A percentile compares a stretch with the other conserved stretches of the same genome.
Evolutionary conservation across 2,113 vertebrate genomes (phyloP).

Genomic region (Oncorhynchus nerka): DNA sequence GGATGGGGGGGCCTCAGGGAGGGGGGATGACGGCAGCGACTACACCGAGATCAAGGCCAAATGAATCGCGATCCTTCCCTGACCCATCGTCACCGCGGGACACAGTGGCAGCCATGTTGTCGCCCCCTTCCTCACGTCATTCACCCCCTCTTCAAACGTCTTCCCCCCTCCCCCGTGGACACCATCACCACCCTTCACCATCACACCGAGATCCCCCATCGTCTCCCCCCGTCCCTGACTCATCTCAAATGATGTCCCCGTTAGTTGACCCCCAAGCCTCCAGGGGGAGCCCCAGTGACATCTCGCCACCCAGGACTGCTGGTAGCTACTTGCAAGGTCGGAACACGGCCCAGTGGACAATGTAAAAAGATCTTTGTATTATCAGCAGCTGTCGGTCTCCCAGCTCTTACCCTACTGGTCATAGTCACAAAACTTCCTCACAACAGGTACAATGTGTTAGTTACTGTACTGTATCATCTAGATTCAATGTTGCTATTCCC

Average conservation of each 20-base stretch:
- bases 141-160: conserved; percentile 12
- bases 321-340: conserved; percentile 33
- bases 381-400: conserved; percentile 26
- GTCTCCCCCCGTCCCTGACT: conserved; percentile 38
- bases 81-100: conserved; percentile 71
- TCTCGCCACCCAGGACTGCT: conserved; percentile 36
- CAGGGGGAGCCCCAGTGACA: conserved; percentile 29
- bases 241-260: conserved; percentile 23
- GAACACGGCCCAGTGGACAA: conserved; percentile 42
- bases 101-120: conserved; percentile 55
- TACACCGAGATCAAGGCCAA: conserved; percentile 79
- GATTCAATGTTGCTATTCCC: conserved; percentile 32
- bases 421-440: background rate
- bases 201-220: conserved; percentile 29
- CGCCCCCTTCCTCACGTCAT: background rate
- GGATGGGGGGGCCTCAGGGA: conserved; percentile 65
- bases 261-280: conserved; percentile 11
- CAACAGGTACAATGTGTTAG: conserved; percentile 3
- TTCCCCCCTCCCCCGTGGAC: conserved; percentile 30
- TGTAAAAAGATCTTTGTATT: conserved; percentile 28
- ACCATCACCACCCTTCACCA: conserved; percentile 5
- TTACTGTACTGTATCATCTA: background rate
- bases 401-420: conserved; percentile 11
- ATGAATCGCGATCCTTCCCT: conserved; percentile 82
- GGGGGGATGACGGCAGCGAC: conserved; percentile 75